These are phyloP conservation scores for Erynnis tages DNA, from an alignment of 2,888 invertebrate species.

Conservation along the genomic window DNA sequence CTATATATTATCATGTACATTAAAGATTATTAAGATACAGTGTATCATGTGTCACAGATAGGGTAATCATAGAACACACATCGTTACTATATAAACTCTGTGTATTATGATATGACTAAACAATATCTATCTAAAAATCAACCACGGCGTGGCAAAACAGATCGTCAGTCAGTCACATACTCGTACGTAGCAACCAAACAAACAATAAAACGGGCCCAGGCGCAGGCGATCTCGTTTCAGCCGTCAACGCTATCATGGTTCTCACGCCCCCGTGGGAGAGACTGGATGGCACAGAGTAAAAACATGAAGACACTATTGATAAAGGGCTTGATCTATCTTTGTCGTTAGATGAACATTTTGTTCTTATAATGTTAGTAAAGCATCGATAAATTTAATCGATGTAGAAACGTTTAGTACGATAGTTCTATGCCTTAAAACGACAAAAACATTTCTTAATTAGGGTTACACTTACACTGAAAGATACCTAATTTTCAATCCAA, in stretches of 20 bases:
- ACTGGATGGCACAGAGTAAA: constrained; percentile 9
- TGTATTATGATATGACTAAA: not conserved
- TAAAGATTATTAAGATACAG: too few relatives aligned
- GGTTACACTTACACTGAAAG: too few relatives aligned
- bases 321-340: not conserved
- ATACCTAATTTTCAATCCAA: too few relatives aligned
- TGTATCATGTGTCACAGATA: too few relatives aligned
- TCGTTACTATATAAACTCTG: not conserved
- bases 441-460: too few relatives aligned
- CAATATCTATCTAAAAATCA: not conserved
- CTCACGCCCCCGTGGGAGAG: constrained; percentile 43
- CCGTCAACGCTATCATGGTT: constrained; percentile 36
- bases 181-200: constrained; percentile 25
- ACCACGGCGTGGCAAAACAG: constrained; percentile 3
- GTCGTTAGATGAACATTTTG: not conserved
- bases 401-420: too few relatives aligned
- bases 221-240: constrained; percentile 36
- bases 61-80: not conserved
- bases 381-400: too few relatives aligned
- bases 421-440: too few relatives aligned
- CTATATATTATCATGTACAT: too few relatives aligned
- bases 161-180: constrained; percentile 23
- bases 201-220: constrained; percentile 30
- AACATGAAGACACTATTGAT: constrained; percentile 1
- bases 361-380: too few relatives aligned